Conservation (phyloP, 2,113 vertebrate genomes). For the Megalops atlanticus region DNA sequence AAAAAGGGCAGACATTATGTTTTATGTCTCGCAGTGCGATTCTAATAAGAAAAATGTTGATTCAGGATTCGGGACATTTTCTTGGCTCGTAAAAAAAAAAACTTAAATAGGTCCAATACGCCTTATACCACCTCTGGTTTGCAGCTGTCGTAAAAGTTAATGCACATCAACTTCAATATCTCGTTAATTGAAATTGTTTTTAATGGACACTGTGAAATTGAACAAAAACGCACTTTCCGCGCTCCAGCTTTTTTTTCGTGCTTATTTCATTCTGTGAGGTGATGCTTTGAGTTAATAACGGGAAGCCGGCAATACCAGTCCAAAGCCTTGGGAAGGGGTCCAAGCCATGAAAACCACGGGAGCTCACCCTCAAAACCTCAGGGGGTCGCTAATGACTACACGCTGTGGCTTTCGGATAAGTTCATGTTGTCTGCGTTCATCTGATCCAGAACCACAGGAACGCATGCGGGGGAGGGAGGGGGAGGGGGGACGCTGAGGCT, state of each 20-base stretch:
- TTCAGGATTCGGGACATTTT: background rate
- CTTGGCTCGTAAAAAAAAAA: background rate
- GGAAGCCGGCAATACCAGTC: slow-evolving; percentile 21
- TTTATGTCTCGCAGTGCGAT: background rate
- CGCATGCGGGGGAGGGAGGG: slow-evolving; percentile 2
- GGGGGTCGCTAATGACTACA: slow-evolving; percentile 28
- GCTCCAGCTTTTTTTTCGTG: slow-evolving; percentile 14
- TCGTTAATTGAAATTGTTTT: slow-evolving; percentile 16
- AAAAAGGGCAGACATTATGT: background rate
- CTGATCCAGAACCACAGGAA: slow-evolving; percentile 21
- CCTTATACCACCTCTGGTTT: background rate
- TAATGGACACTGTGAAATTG: slow-evolving; percentile 10
- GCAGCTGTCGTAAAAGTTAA: slow-evolving; percentile 15
- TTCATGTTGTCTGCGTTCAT: slow-evolving; percentile 25
- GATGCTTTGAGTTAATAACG: slow-evolving; percentile 24
- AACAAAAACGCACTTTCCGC: slow-evolving; percentile 15
- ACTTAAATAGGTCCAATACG: slow-evolving; percentile 6
- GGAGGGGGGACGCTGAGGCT: background rate
- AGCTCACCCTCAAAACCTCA: slow-evolving; percentile 38
- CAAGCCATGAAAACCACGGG: slow-evolving; percentile 35
- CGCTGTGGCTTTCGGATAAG: slow-evolving; percentile 19
- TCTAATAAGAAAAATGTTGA: background rate
- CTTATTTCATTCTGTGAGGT: slow-evolving; percentile 26
- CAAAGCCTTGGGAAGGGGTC: slow-evolving; percentile 29
- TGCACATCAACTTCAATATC: slow-evolving; percentile 8